These are phyloP conservation scores for Rhopalosiphum padi DNA, from an alignment of 1,140 invertebrate species.

Conservation along the genomic window DNA sequence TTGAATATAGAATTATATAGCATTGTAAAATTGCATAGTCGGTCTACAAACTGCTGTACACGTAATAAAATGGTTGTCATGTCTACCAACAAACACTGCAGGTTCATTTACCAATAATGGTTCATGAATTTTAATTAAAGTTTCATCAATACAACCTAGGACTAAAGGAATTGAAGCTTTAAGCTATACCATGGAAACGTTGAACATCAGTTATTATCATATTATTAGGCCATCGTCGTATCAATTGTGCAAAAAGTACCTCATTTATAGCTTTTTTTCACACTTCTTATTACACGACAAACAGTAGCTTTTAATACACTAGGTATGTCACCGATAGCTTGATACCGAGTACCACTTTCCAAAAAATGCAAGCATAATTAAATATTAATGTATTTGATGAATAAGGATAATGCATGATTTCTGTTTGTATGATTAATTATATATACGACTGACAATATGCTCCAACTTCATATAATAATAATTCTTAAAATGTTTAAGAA, in stretches of 20 bases:
- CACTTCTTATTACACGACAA: constrained; percentile 58
- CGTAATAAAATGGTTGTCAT: constrained; percentile 62
- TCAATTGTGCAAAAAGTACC: constrained; percentile 57
- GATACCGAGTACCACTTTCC: constrained; percentile 60
- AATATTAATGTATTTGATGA: constrained; percentile 59
- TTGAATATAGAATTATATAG: constrained; percentile 58
- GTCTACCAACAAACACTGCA: constrained; percentile 60
- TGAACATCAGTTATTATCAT: constrained; percentile 24
- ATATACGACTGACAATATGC: constrained; percentile 24
- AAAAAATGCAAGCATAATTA: constrained; percentile 60
- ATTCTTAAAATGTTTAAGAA: neutral
- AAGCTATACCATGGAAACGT: constrained; percentile 55
- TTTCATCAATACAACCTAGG: constrained; percentile 57
- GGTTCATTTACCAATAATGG: constrained; percentile 59
- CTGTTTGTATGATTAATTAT: constrained; percentile 57
- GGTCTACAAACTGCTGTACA: constrained; percentile 61
- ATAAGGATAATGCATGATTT: constrained; percentile 58
- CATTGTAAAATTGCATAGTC: constrained; percentile 59
- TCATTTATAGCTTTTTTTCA: constrained; percentile 58
- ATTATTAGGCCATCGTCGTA: constrained; percentile 59
- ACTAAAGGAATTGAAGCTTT: constrained; percentile 53
- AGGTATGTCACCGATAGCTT: constrained; percentile 60
- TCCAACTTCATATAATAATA: too few relatives aligned
- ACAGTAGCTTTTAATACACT: constrained; percentile 60
- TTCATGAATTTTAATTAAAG: constrained; percentile 60